phyloP scores from a whole-genome alignment of 64 coral and sea anemone genomes.

The Montipora capricornis region DNA sequence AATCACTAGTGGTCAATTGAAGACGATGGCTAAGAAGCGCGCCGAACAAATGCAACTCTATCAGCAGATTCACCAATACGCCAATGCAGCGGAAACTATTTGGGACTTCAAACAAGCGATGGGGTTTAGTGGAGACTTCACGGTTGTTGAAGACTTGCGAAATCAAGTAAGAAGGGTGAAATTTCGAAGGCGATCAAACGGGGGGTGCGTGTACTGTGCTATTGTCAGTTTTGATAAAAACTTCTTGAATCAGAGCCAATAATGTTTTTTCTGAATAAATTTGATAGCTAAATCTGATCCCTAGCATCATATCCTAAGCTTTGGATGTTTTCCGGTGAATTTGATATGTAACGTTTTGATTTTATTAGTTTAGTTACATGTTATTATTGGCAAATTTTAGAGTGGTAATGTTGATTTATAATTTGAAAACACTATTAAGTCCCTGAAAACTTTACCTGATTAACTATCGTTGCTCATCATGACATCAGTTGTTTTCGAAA shows the following conservation, averaged over 20 bases:
- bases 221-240: not conserved
- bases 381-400: too few species aligned
- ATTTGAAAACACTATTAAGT: too few species aligned
- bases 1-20: not conserved
- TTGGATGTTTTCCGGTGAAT: too few species aligned
- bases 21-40: not conserved
- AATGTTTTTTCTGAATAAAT: too few species aligned
- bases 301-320: too few species aligned
- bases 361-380: too few species aligned
- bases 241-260: too few species aligned
- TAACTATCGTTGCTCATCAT: not conserved
- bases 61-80: conserved; percentile 28
- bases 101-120: conserved; percentile 74
- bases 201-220: not conserved
- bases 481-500: not conserved
- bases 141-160: conserved; percentile 53
- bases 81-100: conserved; percentile 54
- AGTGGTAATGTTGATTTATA: not conserved
- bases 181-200: not conserved
- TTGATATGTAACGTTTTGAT: too few species aligned
- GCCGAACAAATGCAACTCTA: conserved; percentile 32
- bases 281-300: too few species aligned
- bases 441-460: not conserved
- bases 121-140: conserved; percentile 58
- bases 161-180: conserved; percentile 45